A percentile compares a stretch with the other conserved stretches of the same genome.
Conservation (phyloP, 2,113 vertebrate genomes). For the Murina feae region DNA sequence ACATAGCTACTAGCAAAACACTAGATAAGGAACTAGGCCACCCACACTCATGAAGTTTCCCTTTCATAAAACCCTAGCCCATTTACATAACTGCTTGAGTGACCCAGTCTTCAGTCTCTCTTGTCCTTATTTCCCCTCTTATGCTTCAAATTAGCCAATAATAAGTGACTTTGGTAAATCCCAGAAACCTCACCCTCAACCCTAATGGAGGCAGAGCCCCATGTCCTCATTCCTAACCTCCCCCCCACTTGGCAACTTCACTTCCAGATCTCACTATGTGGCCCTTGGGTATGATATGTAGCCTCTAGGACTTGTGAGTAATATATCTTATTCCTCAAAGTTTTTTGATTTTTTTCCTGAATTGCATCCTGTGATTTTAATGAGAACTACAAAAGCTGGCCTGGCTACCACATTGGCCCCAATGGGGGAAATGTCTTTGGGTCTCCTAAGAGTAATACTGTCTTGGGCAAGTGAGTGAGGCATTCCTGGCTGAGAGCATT, state of each 20-base stretch:
- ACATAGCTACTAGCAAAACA: not conserved
- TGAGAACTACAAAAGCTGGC: not conserved
- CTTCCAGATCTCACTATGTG: not conserved
- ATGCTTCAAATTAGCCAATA: not conserved
- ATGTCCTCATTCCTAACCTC: not conserved
- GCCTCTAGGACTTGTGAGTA: not conserved
- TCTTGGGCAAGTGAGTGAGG: not conserved
- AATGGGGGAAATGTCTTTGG: not conserved
- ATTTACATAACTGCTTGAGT: not conserved
- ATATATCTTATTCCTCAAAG: not conserved
- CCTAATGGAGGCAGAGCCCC: not conserved
- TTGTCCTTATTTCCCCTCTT: too few species aligned
- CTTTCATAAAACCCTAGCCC: not conserved
- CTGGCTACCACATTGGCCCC: not conserved
- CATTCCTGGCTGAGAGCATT: not conserved
- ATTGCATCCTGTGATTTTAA: not conserved
- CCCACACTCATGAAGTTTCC: not conserved
- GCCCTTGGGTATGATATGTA: rapidly evolving
- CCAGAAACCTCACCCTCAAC: not conserved
- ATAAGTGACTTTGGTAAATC: not conserved
- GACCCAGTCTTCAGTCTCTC: too few species aligned
- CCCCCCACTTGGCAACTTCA: too few species aligned
- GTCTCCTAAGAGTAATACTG: not conserved
- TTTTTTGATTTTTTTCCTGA: not conserved
- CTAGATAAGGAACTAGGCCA: not conserved